Evolutionary conservation across 1,140 invertebrate genomes (phyloP), one percentile per base, ranked within the genome.

Genomic region (Notospermus geniculatus): DNA sequence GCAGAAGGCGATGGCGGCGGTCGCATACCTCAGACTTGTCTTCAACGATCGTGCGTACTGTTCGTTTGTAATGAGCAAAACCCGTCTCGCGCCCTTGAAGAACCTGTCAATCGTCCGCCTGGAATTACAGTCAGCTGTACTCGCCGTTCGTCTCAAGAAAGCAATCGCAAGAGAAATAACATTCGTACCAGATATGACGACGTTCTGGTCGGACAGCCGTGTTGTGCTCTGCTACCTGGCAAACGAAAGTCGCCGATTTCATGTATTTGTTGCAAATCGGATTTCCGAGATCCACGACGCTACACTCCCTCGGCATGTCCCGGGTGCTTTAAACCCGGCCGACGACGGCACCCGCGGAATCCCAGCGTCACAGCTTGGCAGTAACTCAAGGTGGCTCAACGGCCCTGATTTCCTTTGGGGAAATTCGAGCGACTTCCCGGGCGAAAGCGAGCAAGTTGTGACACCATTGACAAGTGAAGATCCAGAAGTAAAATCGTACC

Each of bases 11-110:
- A 68, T 72, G 63, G 67, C 65, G 39, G 57, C 66, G 45, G 67
- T 66, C 15, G 62, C 66, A 23, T 72, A 69, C 46, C 15, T 74
- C 0, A 36, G 68, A 17, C 54, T 65, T 1, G 29, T 55, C 0
- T 59, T 45, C 28, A 36, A 23, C 4, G 39, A 46, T 36, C 32
- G 2, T 39, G 50, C 1, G 2, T 60, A 71, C 27, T 66, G 59
- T 57, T 46, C 68, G 1, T 41, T 73, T 2, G 25, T 69, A 2
- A 65, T 65, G 22, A 62, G 55, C 11, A 74, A 73, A 43, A 52
- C 61, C 15, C 55, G 62, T 53, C 68, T 69, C 0, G 55, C 61
- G 1, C 70, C 68, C 15, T 7, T 61, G 29, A 66, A 62, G 30
- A 30, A 52, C 1, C 41, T 66, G 2, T 69, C 63, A 43, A 55